These are phyloP conservation scores for Sarcoramphus papa DNA, from an alignment of 2,797 vertebrate species.

Conservation along the genomic window DNA sequence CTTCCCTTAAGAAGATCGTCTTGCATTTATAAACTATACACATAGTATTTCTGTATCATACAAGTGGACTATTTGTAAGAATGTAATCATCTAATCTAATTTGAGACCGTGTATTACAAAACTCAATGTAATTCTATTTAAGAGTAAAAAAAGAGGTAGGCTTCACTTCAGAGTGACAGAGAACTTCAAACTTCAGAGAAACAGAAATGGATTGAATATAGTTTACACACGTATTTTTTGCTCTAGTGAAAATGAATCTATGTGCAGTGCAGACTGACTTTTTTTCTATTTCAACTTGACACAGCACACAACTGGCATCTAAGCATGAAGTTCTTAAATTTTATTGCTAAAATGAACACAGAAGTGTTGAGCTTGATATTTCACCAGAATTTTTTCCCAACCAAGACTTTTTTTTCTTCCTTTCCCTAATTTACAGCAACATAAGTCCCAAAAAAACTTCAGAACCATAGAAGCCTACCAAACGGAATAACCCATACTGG, in stretches of 20 bases:
- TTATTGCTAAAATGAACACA: neutral
- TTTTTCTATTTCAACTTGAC: neutral
- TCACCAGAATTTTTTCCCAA: neutral
- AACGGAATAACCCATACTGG: neutral
- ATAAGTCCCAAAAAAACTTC: neutral
- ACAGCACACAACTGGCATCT: neutral
- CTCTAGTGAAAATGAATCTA: neutral
- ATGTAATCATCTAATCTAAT: neutral
- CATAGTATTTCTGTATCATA: neutral
- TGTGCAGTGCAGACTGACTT: neutral
- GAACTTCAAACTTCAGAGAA: neutral
- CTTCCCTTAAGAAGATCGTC: neutral
- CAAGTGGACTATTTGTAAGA: neutral
- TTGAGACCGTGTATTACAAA: neutral
- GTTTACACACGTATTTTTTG: neutral
- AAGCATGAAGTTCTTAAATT: neutral
- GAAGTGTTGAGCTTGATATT: neutral
- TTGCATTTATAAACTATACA: neutral
- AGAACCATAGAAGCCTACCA: neutral
- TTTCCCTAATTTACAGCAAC: neutral
- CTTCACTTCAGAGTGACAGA: neutral
- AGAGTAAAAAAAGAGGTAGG: neutral
- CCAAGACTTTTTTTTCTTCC: neutral
- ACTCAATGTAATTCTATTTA: neutral
- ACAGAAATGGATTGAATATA: neutral